Conservation (phyloP, 2,797 vertebrate genomes). For the Esox masquinongy region DNA sequence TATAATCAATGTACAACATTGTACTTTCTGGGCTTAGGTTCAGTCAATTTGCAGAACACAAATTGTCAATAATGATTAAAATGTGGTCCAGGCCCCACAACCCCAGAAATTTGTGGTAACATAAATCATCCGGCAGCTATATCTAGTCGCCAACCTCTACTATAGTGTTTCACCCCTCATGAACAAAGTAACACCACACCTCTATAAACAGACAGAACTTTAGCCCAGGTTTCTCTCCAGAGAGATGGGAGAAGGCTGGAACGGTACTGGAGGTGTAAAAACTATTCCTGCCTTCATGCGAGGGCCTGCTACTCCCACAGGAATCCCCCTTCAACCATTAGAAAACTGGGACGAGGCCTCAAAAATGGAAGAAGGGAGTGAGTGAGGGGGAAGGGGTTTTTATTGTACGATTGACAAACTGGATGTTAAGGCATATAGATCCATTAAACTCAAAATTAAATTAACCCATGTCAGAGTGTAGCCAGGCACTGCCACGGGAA, state of each 20-base stretch:
- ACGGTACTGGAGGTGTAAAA: constrained; percentile 33
- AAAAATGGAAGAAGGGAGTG: constrained; percentile 1
- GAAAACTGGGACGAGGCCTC: constrained; percentile 67
- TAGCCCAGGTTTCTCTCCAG: constrained; percentile 39
- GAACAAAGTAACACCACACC: background rate
- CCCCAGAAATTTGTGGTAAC: too few relatives aligned
- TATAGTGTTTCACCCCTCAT: background rate
- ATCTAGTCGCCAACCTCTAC: background rate
- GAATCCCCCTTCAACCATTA: constrained; percentile 57
- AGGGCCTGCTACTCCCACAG: constrained; percentile 51
- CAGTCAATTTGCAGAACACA: too few relatives aligned
- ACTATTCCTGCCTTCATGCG: constrained; percentile 43
- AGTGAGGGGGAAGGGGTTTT: constrained; percentile 22
- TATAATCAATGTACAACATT: too few relatives aligned
- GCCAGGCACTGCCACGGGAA: constrained; percentile 24
- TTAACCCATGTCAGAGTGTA: constrained; percentile 12
- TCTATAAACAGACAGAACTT: constrained; percentile 27
- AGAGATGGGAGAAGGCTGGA: constrained; percentile 40
- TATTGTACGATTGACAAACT: too few relatives aligned
- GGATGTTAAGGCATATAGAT: too few relatives aligned
- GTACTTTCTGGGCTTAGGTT: too few relatives aligned
- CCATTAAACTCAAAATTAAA: too few relatives aligned
- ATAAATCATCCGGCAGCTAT: background rate
- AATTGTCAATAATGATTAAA: too few relatives aligned
- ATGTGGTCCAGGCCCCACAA: too few relatives aligned